Evolutionary conservation across 1,140 invertebrate species (phyloP).

Genomic region (Rhynchophorus ferrugineus): DNA sequence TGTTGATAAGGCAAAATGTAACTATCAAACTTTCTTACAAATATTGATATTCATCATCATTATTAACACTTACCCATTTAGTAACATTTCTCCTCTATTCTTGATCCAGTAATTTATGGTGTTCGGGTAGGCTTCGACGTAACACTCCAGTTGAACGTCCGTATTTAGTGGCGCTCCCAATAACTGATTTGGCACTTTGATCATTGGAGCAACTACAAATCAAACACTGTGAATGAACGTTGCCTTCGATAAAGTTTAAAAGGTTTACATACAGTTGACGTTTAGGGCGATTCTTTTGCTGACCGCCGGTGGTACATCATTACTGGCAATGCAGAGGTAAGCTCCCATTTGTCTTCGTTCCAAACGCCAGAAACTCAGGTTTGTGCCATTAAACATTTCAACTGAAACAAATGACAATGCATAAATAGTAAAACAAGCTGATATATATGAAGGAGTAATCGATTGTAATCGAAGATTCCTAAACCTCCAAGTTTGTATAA

Average conservation of each 20-base stretch:
- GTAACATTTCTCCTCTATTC: constrained; percentile 67
- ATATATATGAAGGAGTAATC: background rate
- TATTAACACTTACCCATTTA: constrained; percentile 71
- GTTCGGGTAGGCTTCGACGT: constrained; percentile 75
- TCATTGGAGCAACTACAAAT: constrained; percentile 66
- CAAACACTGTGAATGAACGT: background rate
- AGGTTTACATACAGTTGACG: constrained; percentile 65
- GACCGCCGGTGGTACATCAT: constrained; percentile 67
- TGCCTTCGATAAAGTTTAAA: background rate
- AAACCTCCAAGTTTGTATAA: no score
- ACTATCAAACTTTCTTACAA: no score
- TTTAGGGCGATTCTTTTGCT: constrained; percentile 66
- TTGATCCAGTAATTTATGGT: constrained; percentile 79
- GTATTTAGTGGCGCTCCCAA: constrained; percentile 71
- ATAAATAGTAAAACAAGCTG: background rate
- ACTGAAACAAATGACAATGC: constrained; percentile 26
- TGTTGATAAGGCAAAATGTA: no score
- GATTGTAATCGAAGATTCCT: background rate
- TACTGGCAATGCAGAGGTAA: constrained; percentile 67
- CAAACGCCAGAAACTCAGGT: constrained; percentile 55
- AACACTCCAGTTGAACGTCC: constrained; percentile 72
- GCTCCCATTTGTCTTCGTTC: constrained; percentile 66
- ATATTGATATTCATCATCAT: no score
- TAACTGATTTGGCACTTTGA: constrained; percentile 75
- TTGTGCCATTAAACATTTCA: constrained; percentile 41